Evolutionary conservation across 2,113 vertebrate genomes (phyloP).

Genomic region (Engystomops pustulosus): DNA sequence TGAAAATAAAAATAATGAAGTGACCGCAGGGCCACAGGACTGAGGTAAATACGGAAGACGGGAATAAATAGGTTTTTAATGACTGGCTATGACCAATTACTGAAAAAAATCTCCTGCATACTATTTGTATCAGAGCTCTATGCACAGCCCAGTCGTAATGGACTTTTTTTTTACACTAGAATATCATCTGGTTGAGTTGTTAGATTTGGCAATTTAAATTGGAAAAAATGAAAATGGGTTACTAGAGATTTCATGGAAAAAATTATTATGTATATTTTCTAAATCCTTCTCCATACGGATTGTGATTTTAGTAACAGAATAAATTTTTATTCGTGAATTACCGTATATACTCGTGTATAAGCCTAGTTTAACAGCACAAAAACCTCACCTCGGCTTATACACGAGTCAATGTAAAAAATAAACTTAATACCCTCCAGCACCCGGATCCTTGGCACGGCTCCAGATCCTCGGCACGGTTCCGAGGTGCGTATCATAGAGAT

Average conservation of each 20-base stretch:
- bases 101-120: conserved; percentile 57
- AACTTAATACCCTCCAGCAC: too few species aligned
- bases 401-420: too few species aligned
- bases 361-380: too few species aligned
- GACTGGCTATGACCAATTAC: conserved; percentile 68
- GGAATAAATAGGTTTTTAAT: conserved; percentile 70
- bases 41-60: conserved; percentile 60
- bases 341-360: too few species aligned
- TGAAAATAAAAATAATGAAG: conserved; percentile 66
- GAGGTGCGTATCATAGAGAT: too few species aligned
- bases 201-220: background rate
- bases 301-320: background rate
- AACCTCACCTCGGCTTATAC: too few species aligned
- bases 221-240: background rate
- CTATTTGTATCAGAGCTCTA: background rate
- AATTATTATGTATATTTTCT: background rate
- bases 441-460: too few species aligned
- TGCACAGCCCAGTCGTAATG: background rate
- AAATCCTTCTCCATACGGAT: background rate
- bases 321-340: background rate
- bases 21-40: conserved; percentile 62
- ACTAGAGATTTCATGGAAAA: background rate
- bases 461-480: too few species aligned
- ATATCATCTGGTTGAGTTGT: background rate
- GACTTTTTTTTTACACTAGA: background rate